phyloP scores from a whole-genome alignment of 2,888 invertebrate genomes.

The Clanis bilineata region DNA sequence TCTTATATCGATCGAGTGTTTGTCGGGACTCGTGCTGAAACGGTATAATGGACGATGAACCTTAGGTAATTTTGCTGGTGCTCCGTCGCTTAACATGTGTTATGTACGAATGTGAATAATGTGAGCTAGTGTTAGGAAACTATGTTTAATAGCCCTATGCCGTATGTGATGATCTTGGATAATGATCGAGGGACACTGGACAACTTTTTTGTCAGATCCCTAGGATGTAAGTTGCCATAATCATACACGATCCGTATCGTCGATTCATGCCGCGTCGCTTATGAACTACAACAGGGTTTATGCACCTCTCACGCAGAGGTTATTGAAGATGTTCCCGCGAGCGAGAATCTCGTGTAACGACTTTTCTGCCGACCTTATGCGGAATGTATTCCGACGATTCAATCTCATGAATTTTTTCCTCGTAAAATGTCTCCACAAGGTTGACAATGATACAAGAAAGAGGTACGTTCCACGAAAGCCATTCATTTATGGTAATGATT shows the following conservation, averaged over 20 bases:
- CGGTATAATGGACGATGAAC: too few species aligned
- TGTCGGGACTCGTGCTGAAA: too few species aligned
- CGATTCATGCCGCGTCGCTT: background rate
- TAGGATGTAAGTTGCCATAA: background rate
- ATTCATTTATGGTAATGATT: conserved; percentile 44
- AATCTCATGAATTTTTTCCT: conserved; percentile 53
- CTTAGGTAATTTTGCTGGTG: too few species aligned
- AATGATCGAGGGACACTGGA: background rate
- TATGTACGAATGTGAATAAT: too few species aligned
- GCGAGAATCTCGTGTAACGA: conserved; percentile 30
- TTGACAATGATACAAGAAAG: conserved; percentile 56
- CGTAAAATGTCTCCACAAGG: conserved; percentile 51
- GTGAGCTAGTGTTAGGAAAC: too few species aligned
- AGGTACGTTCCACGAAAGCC: conserved; percentile 45
- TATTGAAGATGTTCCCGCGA: conserved; percentile 26
- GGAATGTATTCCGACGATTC: conserved; percentile 45
- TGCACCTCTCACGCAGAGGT: conserved; percentile 8
- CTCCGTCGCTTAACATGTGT: too few species aligned
- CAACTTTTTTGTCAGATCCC: background rate
- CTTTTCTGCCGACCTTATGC: conserved; percentile 31
- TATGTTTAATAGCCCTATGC: too few species aligned
- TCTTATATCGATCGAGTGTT: too few species aligned
- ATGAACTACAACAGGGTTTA: background rate
- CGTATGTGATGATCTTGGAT: too few species aligned
- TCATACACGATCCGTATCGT: background rate